These are phyloP conservation scores for Thalassarche chlororhynchos DNA, from an alignment of 2,113 vertebrate genomes.

Conservation along the genomic window DNA sequence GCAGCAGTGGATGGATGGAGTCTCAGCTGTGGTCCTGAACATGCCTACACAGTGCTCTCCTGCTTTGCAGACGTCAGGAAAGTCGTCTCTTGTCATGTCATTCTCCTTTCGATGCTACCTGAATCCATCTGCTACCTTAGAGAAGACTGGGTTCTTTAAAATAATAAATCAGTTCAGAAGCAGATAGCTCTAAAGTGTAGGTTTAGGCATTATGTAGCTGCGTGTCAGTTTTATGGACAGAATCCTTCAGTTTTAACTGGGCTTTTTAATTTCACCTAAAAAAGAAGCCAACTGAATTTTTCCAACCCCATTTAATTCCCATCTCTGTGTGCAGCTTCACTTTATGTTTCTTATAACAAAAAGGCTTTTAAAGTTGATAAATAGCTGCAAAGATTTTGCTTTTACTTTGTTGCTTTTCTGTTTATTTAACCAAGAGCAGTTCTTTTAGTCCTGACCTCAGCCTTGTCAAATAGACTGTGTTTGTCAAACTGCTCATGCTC, in stretches of 20 bases:
- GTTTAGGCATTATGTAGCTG: neutral
- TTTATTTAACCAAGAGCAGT: constrained; percentile 69
- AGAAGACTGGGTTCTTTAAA: neutral
- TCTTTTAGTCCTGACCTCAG: constrained; percentile 65
- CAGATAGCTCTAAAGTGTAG: neutral
- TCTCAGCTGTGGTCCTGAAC: neutral
- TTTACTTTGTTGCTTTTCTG: constrained; percentile 69
- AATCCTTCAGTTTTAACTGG: constrained; percentile 27
- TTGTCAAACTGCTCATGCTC: constrained; percentile 69
- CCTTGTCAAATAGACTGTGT: constrained; percentile 69
- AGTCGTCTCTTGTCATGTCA: fast-evolving
- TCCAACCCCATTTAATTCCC: constrained; percentile 17
- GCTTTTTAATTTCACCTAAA: constrained; percentile 28
- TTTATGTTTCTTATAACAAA: constrained; percentile 55
- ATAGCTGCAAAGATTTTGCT: constrained; percentile 59
- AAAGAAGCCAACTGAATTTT: neutral
- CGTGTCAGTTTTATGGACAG: neutral
- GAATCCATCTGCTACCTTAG: neutral
- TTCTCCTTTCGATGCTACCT: neutral
- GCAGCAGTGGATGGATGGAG: neutral
- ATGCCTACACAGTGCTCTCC: neutral
- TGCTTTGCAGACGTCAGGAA: neutral
- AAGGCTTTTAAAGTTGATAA: constrained; percentile 69
- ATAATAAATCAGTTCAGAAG: neutral
- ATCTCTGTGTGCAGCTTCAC: constrained; percentile 36